Percentiles rank a stretch among this genome's conserved stretches.
Evolutionary conservation across 2,888 invertebrate genomes (phyloP).

Genomic region (Ditula angustiorana): DNA sequence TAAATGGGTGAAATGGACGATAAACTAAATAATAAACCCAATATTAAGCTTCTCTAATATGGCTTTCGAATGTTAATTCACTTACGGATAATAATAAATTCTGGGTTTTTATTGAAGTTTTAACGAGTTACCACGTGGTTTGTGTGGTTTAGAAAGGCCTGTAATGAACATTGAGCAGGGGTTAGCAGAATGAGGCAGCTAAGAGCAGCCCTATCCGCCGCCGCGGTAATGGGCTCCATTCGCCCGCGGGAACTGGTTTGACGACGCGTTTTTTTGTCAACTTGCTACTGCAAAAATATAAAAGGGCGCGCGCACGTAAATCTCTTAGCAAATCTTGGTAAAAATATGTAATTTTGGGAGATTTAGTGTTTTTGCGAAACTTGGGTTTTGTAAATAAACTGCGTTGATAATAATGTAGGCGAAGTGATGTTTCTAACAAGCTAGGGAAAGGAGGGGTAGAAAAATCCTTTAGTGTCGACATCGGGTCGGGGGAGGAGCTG

Average conservation of each 20-base stretch:
- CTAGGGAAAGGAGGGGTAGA: slow-evolving; percentile 57
- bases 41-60: background rate
- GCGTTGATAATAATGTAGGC: slow-evolving; percentile 35
- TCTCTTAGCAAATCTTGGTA: slow-evolving; percentile 21
- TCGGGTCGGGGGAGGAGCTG: slow-evolving; percentile 66
- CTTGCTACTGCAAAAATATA: slow-evolving; percentile 42
- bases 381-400: slow-evolving; percentile 17
- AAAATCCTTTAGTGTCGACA: slow-evolving; percentile 76
- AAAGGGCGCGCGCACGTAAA: slow-evolving; percentile 26
- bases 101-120: background rate
- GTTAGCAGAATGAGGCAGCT: slow-evolving; percentile 30
- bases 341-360: slow-evolving; percentile 4
- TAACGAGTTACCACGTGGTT: background rate
- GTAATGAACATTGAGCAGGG: slow-evolving; percentile 17
- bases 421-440: slow-evolving; percentile 54
- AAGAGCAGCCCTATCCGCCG: slow-evolving; percentile 43
- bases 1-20: background rate
- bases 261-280: slow-evolving; percentile 51
- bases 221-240: slow-evolving; percentile 52
- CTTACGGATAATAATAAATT: background rate
- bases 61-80: background rate
- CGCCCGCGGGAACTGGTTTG: slow-evolving; percentile 74
- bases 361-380: slow-evolving; percentile 9
- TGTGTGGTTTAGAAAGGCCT: slow-evolving; percentile 15
- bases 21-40: background rate